Percentiles rank a stretch among this genome's conserved stretches.
phyloP scores from a whole-genome alignment of 2,113 vertebrate species.

The Pluvianellus socialis region DNA sequence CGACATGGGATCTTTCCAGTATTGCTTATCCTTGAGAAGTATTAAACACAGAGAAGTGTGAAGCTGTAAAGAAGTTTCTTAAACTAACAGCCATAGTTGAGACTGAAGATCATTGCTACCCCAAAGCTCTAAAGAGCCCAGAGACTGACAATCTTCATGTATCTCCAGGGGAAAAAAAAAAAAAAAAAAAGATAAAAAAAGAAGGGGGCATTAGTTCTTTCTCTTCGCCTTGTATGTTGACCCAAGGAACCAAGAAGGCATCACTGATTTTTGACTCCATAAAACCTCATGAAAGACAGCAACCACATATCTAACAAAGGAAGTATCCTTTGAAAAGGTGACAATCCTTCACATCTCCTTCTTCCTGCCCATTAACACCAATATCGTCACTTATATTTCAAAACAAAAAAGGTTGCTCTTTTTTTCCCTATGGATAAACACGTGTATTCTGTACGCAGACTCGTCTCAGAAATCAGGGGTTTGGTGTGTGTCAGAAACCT shows the following conservation, averaged over 20 bases:
- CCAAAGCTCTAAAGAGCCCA: background rate
- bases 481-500: background rate
- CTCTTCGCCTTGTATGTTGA: background rate
- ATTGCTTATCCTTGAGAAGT: background rate
- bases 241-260: background rate
- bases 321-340: background rate
- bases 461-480: background rate
- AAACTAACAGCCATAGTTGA: background rate
- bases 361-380: background rate
- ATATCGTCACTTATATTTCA: background rate
- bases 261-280: background rate
- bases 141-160: background rate
- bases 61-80: background rate
- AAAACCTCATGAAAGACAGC: background rate
- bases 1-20: background rate
- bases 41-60: background rate
- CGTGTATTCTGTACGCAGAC: background rate
- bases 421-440: background rate
- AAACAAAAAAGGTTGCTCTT: background rate
- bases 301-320: background rate
- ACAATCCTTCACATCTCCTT: background rate
- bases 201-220: background rate
- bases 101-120: background rate
- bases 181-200: background rate
- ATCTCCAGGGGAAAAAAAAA: no score